Evolutionary conservation across 2,797 vertebrate species (phyloP).

Genomic region (Neopelma chrysocephalum): DNA sequence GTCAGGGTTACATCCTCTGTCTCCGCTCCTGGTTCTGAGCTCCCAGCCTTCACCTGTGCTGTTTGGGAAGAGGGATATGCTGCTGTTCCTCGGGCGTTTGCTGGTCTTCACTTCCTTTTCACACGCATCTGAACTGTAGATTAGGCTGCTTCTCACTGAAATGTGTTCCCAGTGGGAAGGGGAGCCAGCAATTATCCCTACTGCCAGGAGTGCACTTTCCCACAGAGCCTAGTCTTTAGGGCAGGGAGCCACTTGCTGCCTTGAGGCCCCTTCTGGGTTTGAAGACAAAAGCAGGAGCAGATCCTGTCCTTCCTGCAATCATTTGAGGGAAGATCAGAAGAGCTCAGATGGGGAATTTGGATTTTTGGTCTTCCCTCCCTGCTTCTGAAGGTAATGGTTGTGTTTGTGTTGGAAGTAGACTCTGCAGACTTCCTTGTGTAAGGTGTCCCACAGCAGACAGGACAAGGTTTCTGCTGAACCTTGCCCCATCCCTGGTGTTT

Average conservation of each 20-base stretch:
- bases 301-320: background rate
- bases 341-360: background rate
- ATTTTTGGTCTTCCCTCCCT: background rate
- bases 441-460: accelerated
- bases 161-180: background rate
- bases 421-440: background rate
- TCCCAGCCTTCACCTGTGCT: conserved; percentile 49
- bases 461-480: background rate
- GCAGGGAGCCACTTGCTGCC: background rate
- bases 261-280: background rate
- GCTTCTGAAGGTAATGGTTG: background rate
- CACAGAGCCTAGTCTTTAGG: background rate
- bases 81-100: background rate
- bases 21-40: background rate
- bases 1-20: conserved; percentile 60
- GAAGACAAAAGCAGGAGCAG: background rate
- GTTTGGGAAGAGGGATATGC: background rate
- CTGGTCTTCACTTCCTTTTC: conserved; percentile 44
- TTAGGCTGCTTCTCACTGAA: background rate
- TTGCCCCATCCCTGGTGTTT: background rate
- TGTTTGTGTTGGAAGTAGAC: background rate
- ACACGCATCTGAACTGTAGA: background rate
- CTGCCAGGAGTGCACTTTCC: background rate
- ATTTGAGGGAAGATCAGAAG: background rate
- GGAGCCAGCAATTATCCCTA: background rate